Evolutionary conservation across 2,888 invertebrate genomes (phyloP).

Genomic region (Limnephilus lunatus): DNA sequence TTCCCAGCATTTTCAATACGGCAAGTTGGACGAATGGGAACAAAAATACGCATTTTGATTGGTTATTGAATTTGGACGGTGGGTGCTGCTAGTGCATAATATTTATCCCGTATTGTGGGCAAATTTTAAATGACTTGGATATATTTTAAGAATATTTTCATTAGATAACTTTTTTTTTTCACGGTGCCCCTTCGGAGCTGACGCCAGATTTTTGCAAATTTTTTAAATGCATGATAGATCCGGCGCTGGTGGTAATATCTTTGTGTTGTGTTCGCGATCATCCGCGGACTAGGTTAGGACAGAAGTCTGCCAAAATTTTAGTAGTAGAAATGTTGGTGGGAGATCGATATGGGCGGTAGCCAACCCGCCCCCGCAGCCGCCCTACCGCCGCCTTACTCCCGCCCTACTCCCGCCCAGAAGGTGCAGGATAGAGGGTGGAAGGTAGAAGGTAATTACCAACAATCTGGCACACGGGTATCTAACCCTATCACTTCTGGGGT

Average conservation of each 20-base stretch:
- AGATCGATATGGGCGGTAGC: constrained; percentile 56
- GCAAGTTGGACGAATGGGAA: no score
- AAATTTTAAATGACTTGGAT: no score
- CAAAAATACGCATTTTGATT: no score
- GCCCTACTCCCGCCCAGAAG: constrained; percentile 28
- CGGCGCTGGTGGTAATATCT: neutral
- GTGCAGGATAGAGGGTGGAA: neutral
- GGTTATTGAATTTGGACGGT: no score
- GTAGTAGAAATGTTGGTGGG: neutral
- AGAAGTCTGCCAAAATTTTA: neutral
- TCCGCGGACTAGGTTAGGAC: neutral
- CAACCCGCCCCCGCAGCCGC: constrained; percentile 29
- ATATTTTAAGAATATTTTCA: no score
- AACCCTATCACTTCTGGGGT: neutral
- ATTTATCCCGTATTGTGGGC: no score
- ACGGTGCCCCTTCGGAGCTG: no score
- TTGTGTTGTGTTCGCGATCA: neutral
- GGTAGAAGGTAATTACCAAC: constrained; percentile 36
- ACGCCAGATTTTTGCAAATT: no score
- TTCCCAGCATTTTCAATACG: no score
- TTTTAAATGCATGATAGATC: no score
- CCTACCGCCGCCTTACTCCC: constrained; percentile 32
- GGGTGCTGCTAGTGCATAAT: no score
- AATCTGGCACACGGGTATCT: constrained; percentile 33
- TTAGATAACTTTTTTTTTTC: no score